Percentiles rank a stretch among this genome's conserved stretches.
These are phyloP conservation scores for Diplolepis rosae DNA, from an alignment of 2,888 invertebrate species.

Conservation along the genomic window DNA sequence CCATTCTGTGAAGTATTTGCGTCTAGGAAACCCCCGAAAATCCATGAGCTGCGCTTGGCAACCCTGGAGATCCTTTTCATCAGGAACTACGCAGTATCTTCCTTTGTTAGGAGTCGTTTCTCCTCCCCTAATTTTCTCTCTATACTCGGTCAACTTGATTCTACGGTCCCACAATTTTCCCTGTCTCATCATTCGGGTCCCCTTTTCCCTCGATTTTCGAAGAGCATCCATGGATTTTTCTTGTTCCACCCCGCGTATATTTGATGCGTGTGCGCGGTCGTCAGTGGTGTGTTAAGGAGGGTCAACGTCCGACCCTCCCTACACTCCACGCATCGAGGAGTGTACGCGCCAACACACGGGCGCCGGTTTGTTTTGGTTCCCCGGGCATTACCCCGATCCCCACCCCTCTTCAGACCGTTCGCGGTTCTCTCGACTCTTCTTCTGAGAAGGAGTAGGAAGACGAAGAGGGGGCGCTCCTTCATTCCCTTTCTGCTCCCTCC, in stretches of 20 bases:
- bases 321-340: conserved; percentile 67
- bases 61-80: not conserved
- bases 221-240: conserved; percentile 3
- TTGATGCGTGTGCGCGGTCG: conserved; percentile 35
- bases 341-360: conserved; percentile 63
- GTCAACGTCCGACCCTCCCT: conserved; percentile 74
- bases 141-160: not conserved
- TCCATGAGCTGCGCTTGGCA: not conserved
- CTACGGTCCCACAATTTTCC: not conserved
- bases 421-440: not conserved
- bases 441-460: not conserved
- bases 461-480: conserved; percentile 12
- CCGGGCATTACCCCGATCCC: conserved; percentile 55
- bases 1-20: too few species aligned
- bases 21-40: not conserved
- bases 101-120: not conserved
- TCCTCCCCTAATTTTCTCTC: not conserved
- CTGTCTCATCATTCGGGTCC: not conserved
- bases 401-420: conserved; percentile 10
- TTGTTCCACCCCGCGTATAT: conserved; percentile 8
- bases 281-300: conserved; percentile 67
- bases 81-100: not conserved
- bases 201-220: too few species aligned
- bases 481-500: not conserved
- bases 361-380: conserved; percentile 74